Base-by-base conservation (phyloP, 2,888 invertebrate species). In the Ophion slaviceki region DNA sequence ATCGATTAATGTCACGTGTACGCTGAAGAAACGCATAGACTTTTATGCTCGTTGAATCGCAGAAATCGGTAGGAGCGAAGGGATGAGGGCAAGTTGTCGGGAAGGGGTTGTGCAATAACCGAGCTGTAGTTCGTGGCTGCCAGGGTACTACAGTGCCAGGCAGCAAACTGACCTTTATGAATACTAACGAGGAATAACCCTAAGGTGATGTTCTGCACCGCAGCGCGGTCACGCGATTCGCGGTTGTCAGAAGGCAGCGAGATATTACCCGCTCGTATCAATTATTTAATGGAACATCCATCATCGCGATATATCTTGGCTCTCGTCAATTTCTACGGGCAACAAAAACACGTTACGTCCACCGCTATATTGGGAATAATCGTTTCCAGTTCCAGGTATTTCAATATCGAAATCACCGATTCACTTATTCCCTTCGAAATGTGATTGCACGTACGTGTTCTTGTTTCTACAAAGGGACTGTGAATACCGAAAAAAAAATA, bases 111-210 rank as follows among this genome's bases (percentile, higher is more conserved):
- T 40, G 57, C 24, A 57, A 68, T 24, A 45, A 61, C 10, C n/a
- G 59, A 78, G 59, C 11, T 17, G 20, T 24, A 57, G 36, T 68
- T 68, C 3, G 59, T 68, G 78, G 68, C 61, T 45, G 36, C 64
- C 59, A 32, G 14, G 28, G 53, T 75, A 74, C n/a, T 24, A 45
- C 67, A 70, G 68, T 81, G 75, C 75, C 83, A 70, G 86, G 74
- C 80, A 68, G 76, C 74, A 14, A 75, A 81, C 66, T 84, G 86
- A 86, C 86, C 86, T 86, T 86, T 86, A 86, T 86, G 83, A 86
- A 86, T 86, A 86, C 78, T 81, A 84, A 81, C 53, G 80, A 80
- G 77, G 59, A 78, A 84, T 80, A 70, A 67, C 53, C 61, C 24
- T 32, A 67, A 40, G 28, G 62, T 40, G 36, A 40, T 61, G 59